Evolutionary conservation across 2,113 vertebrate species (phyloP).

Genomic region (Donacobius atricapilla): DNA sequence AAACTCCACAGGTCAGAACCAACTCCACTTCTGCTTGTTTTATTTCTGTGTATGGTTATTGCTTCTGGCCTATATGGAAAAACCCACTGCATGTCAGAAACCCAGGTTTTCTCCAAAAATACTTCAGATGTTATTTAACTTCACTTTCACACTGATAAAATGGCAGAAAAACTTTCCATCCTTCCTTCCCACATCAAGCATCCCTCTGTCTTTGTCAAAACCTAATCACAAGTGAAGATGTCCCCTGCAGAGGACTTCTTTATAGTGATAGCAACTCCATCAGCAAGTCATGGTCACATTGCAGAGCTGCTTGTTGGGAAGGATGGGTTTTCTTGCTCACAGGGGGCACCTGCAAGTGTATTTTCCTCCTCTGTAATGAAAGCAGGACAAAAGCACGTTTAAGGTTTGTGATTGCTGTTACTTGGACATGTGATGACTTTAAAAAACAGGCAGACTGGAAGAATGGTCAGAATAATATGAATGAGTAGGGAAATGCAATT

Average conservation of each 20-base stretch:
- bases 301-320: constrained; percentile 32
- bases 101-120: background rate
- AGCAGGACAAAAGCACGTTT: background rate
- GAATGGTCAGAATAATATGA: background rate
- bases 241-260: constrained; percentile 71
- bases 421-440: background rate
- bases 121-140: constrained; percentile 39
- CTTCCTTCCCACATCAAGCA: constrained; percentile 35
- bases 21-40: background rate
- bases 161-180: background rate
- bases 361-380: constrained; percentile 6
- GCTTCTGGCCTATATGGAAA: background rate
- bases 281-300: constrained; percentile 31
- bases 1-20: background rate
- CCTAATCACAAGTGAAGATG: constrained; percentile 81
- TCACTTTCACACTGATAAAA: constrained; percentile 36
- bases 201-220: constrained; percentile 73
- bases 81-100: constrained; percentile 13
- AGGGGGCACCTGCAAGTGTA: background rate
- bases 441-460: background rate
- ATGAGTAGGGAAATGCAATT: background rate
- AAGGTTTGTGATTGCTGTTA: background rate
- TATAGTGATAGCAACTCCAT: constrained; percentile 70
- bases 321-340: constrained; percentile 23
- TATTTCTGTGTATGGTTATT: background rate